Evolutionary conservation across 2,888 invertebrate genomes (phyloP).

Genomic region (Trachelus tabidus): DNA sequence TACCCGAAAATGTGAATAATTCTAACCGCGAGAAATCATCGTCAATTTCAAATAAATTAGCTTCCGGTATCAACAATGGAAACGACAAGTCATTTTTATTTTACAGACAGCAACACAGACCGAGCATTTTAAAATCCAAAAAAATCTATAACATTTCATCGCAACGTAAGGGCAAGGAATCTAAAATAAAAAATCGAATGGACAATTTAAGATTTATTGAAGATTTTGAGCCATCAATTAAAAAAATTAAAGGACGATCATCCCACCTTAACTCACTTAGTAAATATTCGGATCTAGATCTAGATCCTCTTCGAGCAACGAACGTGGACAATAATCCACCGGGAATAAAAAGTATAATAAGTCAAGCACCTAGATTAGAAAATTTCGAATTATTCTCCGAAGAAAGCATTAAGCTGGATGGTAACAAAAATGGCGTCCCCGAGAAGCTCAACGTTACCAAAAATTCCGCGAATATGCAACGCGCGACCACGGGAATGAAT

Average conservation of each 20-base stretch:
- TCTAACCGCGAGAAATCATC: neutral
- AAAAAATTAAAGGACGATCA: neutral
- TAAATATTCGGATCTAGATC: neutral
- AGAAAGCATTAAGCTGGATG: neutral
- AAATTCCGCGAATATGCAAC: neutral
- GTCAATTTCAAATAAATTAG: neutral
- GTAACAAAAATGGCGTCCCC: neutral
- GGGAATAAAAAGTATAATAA: neutral
- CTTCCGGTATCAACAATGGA: neutral
- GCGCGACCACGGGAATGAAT: neutral
- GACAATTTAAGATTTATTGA: neutral
- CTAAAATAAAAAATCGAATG: neutral
- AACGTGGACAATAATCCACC: neutral
- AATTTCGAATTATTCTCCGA: conserved; percentile 2
- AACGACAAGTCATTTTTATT: conserved; percentile 24
- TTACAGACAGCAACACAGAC: conserved; percentile 4
- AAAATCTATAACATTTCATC: neutral
- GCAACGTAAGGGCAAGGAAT: neutral
- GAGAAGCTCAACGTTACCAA: neutral
- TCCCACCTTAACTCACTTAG: neutral
- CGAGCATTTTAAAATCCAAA: neutral
- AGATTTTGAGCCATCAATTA: neutral
- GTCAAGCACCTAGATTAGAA: neutral
- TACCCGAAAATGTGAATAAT: neutral
- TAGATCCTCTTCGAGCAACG: neutral